Conservation (phyloP, 2,888 invertebrate species). For the Brenthis daphne region DNA sequence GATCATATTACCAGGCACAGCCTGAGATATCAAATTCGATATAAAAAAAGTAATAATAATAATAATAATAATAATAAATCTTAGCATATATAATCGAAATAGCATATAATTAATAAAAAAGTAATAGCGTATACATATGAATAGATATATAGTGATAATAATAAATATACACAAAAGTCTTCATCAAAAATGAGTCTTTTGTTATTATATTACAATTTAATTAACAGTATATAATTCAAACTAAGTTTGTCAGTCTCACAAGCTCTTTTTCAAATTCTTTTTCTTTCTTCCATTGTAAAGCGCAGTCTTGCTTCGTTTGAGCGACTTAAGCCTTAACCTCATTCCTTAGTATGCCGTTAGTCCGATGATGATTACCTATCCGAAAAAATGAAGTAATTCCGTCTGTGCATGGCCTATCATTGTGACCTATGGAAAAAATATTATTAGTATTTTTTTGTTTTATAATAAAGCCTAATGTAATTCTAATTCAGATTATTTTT, state of each 20-base stretch:
- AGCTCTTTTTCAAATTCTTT: conserved; percentile 18
- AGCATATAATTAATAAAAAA: not conserved
- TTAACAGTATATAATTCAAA: conserved; percentile 7
- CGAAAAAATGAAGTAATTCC: conserved; percentile 7
- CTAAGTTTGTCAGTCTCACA: conserved; percentile 17
- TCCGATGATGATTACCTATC: conserved; percentile 5
- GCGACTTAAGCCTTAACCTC: conserved; percentile 11
- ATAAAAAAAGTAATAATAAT: not conserved
- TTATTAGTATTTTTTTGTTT: not conserved
- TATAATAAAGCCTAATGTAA: not conserved
- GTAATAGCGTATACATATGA: conserved; percentile 4
- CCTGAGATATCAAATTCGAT: too few relatives aligned
- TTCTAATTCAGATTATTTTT: not conserved
- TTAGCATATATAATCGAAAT: not conserved
- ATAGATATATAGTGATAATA: not conserved
- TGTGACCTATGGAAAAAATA: conserved; percentile 6
- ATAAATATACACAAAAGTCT: conserved; percentile 9
- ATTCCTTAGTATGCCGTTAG: conserved; percentile 13
- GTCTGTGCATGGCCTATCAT: conserved; percentile 7
- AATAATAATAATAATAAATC: conserved; percentile 6
- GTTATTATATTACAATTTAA: conserved; percentile 2
- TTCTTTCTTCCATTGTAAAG: not conserved
- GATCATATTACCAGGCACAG: too few relatives aligned
- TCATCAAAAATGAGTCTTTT: conserved; percentile 18
- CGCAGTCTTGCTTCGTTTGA: conserved; percentile 14